A percentile compares a stretch with the other conserved stretches of the same genome.
Conservation (phyloP, 2,888 invertebrate species). For the Lasioglossum vierecki region DNA sequence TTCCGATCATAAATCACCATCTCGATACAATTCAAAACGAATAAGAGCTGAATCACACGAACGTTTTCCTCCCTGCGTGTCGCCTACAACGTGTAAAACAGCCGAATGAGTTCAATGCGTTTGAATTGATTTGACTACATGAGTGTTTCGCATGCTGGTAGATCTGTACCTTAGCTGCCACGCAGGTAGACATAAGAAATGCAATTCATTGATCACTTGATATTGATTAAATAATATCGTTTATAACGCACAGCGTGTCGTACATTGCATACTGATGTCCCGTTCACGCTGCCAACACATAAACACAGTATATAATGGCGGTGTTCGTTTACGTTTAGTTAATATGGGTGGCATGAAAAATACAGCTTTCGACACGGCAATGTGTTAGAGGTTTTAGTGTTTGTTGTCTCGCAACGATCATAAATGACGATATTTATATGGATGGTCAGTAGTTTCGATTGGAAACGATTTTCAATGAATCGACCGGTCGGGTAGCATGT, state of each 20-base stretch:
- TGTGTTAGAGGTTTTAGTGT: background rate
- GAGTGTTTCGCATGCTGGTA: background rate
- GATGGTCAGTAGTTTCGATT: no score
- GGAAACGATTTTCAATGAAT: no score
- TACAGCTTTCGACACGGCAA: background rate
- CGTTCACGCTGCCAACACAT: background rate
- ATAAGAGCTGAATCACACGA: conserved; percentile 9
- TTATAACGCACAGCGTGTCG: background rate
- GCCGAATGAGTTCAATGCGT: conserved; percentile 11
- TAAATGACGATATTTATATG: no score
- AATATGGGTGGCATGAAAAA: background rate
- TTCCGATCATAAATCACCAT: conserved; percentile 11
- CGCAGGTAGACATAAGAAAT: background rate
- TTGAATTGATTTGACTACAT: conserved; percentile 17
- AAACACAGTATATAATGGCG: background rate
- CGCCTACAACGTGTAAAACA: conserved; percentile 7
- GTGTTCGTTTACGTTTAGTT: background rate
- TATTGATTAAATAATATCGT: conserved; percentile 10
- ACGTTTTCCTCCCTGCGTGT: conserved; percentile 11
- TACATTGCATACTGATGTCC: background rate
- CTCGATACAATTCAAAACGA: conserved; percentile 16
- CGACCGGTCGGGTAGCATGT: no score
- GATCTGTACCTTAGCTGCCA: background rate
- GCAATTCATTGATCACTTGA: conserved; percentile 1
- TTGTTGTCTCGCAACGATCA: no score